Evolutionary conservation across 2,888 invertebrate genomes (phyloP).

Genomic region (Eudasyphora cyanicolor): DNA sequence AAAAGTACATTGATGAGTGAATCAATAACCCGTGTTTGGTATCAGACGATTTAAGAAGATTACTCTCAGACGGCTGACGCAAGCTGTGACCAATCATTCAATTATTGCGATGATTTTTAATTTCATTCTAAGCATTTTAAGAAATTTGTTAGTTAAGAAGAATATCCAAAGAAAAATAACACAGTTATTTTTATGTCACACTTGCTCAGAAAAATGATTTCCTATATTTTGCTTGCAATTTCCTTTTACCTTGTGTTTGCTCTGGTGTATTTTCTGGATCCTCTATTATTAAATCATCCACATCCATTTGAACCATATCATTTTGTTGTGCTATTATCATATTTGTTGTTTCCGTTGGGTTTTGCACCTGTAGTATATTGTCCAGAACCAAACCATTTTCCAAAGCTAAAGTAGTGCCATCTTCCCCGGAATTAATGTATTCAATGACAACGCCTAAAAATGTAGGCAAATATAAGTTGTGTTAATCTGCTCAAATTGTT

Average conservation of each 20-base stretch:
- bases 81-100: too few species aligned
- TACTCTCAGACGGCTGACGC: too few species aligned
- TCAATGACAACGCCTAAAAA: constrained; percentile 73
- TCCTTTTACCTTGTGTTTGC: constrained; percentile 43
- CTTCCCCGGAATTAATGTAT: constrained; percentile 71
- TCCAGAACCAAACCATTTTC: constrained; percentile 61
- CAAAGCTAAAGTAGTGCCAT: constrained; percentile 51
- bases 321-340: constrained; percentile 34
- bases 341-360: not conserved
- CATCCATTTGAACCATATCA: constrained; percentile 67
- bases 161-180: too few species aligned
- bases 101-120: too few species aligned
- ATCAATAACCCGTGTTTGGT: too few species aligned
- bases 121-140: too few species aligned
- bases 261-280: constrained; percentile 57
- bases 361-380: constrained; percentile 61
- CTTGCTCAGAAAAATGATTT: too few species aligned
- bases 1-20: too few species aligned
- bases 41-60: too few species aligned
- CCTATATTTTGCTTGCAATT: not conserved
- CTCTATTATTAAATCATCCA: constrained; percentile 72
- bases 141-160: too few species aligned
- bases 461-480: not conserved
- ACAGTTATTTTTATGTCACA: too few species aligned
- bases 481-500: not conserved